Percentiles rank a stretch among this genome's conserved stretches.
Conservation (phyloP, 2,888 invertebrate species). For the Nesidiocoris tenuis region DNA sequence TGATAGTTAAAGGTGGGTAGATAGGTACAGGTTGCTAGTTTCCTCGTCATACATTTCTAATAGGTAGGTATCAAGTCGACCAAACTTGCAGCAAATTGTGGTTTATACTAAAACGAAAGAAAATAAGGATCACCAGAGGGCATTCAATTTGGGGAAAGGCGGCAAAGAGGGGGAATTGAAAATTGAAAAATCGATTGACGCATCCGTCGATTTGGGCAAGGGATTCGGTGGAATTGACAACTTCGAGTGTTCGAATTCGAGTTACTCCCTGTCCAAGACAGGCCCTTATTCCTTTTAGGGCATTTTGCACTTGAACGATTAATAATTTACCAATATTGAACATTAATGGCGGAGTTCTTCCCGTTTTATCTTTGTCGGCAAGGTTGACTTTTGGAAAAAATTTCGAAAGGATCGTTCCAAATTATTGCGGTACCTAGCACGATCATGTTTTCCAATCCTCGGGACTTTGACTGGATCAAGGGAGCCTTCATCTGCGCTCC, state of each 20-base stretch:
- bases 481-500: conserved; percentile 41
- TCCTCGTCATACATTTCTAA: not conserved
- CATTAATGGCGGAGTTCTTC: not conserved
- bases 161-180: not conserved
- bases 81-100: not conserved
- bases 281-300: too few relatives aligned
- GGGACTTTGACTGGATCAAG: conserved; percentile 4
- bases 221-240: not conserved
- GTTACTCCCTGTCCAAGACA: too few relatives aligned
- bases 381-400: not conserved
- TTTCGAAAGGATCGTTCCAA: not conserved
- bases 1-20: too few relatives aligned
- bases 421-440: conserved; percentile 20
- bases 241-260: not conserved
- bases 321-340: too few relatives aligned
- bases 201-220: too few relatives aligned
- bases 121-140: not conserved
- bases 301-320: too few relatives aligned
- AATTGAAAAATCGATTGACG: not conserved
- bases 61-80: not conserved
- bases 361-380: not conserved
- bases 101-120: not conserved
- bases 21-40: not conserved
- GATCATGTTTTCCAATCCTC: conserved; percentile 40
- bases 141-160: not conserved